Evolutionary conservation across 2,888 invertebrate species (phyloP), one percentile per base, ranked within the genome.

Genomic region (Horisme vitalbata): DNA sequence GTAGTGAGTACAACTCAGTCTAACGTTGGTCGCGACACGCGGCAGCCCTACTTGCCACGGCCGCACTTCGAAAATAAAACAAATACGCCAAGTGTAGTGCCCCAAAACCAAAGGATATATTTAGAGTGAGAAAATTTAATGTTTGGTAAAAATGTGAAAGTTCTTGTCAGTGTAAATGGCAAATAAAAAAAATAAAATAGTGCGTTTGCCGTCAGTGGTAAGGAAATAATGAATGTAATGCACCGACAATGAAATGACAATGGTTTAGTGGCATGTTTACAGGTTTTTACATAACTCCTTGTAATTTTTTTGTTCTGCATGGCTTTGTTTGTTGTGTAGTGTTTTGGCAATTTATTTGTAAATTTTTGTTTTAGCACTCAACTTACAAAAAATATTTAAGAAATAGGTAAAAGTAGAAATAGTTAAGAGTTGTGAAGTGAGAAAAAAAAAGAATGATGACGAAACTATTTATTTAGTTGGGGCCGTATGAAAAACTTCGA

Each of bases 171-270:
- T 55, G 15, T 67, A 68, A 61, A 80, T 81, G 82, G 79, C 86
- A 73, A 79, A 74, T 65, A 87, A 85, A 86, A 86, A 82, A 81
- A 85, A 79, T 79, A 83, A 79, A 75, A 75, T 87, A 74, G 79
- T 84, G 59, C 85, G 86, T 65, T 88, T 87, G 84, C 87, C 87
- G 65, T 87, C 87, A 63, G 87, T 87, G 87, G 87, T 87, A 87
- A 87, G 87, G n/a, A 50, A 66, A 61, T 63, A 64, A 68, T 66
- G 60, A 67, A 71, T 72, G 55, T 70, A 68, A 73, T 77, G 77
- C 79, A 76, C 75, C 59, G 54, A 63, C 63, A 66, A 68, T 71
- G 64, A 66, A 63, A 65, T 71, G 61, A 71, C 65, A 70, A 67
- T 72, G 63, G 66, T 63, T 59, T 76, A 76, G 75, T 75, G 72